Evolutionary conservation across 2,113 vertebrate species (phyloP).

Genomic region (Anoura caudifer): DNA sequence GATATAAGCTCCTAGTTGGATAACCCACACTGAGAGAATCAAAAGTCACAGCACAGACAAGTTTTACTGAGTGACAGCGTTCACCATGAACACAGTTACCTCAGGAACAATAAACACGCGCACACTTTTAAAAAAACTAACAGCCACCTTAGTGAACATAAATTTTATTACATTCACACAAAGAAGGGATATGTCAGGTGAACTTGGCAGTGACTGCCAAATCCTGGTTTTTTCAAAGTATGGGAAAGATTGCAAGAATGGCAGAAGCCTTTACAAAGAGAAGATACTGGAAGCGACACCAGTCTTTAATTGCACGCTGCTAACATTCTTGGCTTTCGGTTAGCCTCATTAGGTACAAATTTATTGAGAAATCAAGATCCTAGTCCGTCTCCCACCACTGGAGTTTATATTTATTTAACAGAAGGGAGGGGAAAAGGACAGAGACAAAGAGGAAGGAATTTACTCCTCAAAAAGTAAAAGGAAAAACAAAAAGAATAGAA

Average conservation of each 20-base stretch:
- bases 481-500: neutral
- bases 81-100: neutral
- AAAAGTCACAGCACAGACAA: conserved; percentile 13
- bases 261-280: neutral
- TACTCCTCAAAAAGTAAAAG: conserved; percentile 12
- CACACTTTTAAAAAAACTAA: neutral
- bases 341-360: conserved; percentile 15
- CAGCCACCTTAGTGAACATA: neutral
- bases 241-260: neutral
- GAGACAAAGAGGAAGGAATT: neutral
- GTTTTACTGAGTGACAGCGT: neutral
- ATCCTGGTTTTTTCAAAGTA: neutral
- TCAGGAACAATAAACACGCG: neutral
- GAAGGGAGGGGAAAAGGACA: neutral
- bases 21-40: conserved; percentile 34
- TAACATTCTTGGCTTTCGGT: conserved; percentile 17
- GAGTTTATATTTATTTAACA: neutral
- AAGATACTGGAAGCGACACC: neutral
- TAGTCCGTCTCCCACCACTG: neutral
- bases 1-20: conserved; percentile 38
- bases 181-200: neutral
- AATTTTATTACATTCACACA: neutral
- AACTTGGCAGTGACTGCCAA: neutral
- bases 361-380: conserved; percentile 41
- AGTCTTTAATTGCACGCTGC: neutral